phyloP scores from a whole-genome alignment of 2,888 invertebrate genomes.

The Hydriomena furcata region DNA sequence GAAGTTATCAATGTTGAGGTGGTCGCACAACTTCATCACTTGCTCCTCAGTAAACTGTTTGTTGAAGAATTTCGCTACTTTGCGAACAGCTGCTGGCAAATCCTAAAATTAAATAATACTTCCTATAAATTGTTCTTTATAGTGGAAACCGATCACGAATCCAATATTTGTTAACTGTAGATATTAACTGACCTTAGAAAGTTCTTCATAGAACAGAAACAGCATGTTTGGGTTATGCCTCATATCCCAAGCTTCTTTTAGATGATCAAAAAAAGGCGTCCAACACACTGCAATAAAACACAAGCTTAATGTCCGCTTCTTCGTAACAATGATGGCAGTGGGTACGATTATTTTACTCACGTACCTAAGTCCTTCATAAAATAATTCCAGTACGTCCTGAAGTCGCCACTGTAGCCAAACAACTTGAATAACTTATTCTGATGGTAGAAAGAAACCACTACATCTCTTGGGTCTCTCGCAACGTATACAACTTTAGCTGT shows the following conservation, averaged over 20 bases:
- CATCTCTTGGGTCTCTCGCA: constrained; percentile 93
- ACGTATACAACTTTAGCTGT: constrained; percentile 88
- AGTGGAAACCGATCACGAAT: no score
- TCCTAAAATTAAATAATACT: no score
- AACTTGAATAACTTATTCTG: constrained; percentile 88
- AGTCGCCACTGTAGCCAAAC: constrained; percentile 87
- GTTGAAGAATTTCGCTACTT: constrained; percentile 85
- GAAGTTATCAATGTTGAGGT: constrained; percentile 92
- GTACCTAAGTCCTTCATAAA: constrained; percentile 86
- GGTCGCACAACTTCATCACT: constrained; percentile 84
- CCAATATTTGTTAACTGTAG: no score
- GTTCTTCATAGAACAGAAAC: constrained; percentile 92
- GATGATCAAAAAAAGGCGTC: constrained; percentile 91
- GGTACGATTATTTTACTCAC: constrained; percentile 76
- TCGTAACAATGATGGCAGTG: no score
- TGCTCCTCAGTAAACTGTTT: constrained; percentile 83
- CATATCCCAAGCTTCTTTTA: constrained; percentile 89
- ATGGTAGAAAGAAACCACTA: constrained; percentile 92
- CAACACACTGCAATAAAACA: constrained; percentile 82
- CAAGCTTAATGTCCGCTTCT: no score
- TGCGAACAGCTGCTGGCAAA: constrained; percentile 80
- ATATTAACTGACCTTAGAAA: constrained; percentile 85
- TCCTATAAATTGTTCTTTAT: no score
- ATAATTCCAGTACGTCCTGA: constrained; percentile 87
- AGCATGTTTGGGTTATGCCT: constrained; percentile 87